Evolutionary conservation across 2,888 invertebrate genomes (phyloP).

Genomic region (Lycophotia porphyrea): DNA sequence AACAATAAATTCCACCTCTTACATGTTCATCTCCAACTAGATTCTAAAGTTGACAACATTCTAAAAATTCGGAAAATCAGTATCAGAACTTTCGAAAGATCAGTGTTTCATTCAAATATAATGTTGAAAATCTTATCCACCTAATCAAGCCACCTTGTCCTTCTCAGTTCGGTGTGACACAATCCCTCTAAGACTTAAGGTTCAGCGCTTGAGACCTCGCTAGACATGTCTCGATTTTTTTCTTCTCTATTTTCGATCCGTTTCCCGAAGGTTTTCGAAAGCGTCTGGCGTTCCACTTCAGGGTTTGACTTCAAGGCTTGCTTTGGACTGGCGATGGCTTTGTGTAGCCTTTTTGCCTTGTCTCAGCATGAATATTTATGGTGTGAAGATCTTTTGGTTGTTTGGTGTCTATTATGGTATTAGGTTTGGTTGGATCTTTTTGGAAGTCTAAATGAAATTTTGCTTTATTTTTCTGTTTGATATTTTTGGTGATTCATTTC

Average conservation of each 20-base stretch:
- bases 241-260: constrained; percentile 88
- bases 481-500: too few species aligned
- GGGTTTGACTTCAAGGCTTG: constrained; percentile 76
- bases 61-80: too few species aligned
- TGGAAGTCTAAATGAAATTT: neutral
- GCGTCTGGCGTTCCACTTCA: constrained; percentile 88
- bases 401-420: constrained; percentile 39
- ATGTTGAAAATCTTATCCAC: neutral
- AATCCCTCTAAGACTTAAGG: constrained; percentile 76
- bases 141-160: constrained; percentile 4
- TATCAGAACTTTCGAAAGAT: too few species aligned
- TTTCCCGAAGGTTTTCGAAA: constrained; percentile 84
- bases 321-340: constrained; percentile 68
- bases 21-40: neutral
- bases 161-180: constrained; percentile 74
- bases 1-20: neutral
- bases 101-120: neutral
- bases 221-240: constrained; percentile 90
- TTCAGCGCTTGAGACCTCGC: constrained; percentile 85
- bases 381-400: constrained; percentile 50
- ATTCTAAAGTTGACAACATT: neutral
- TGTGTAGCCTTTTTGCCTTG: constrained; percentile 70
- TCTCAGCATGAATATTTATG: constrained; percentile 68
- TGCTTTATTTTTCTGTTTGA: neutral
- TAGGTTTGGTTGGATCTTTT: constrained; percentile 11